Evolutionary conservation across 2,797 vertebrate genomes (phyloP), one percentile per base, ranked within the genome.

Genomic region (Sebastes kiyomatsui): DNA sequence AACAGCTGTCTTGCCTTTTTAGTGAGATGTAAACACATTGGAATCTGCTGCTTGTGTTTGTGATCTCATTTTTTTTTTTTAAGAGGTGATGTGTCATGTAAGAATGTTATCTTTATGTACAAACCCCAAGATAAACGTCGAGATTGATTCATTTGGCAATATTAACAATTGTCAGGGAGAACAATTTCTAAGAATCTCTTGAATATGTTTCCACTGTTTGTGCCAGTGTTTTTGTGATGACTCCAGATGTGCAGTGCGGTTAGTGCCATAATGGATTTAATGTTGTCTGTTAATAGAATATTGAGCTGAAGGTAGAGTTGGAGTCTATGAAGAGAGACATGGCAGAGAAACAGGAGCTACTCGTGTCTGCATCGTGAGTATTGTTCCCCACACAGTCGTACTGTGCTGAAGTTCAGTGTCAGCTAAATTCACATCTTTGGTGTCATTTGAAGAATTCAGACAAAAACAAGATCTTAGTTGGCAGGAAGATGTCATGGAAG

Each of bases 301-400:
- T 99, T 75, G 99, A 99, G 93, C 95, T 99, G 72, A 99, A 99
- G 89, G 98, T 99, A 79, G 98, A 99, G 92, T 88, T 98, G 79
- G 98, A 99, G 93, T 99, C 97, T 49, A 96, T 99, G 96, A 99
- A 99, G 91, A 94, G 94, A 83, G 98, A 99, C 12, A 94, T 99
- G 78, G 96, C 96, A 38, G 97, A 99, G 93, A 97, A 97, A 89
- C 98, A 99, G 64, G 96, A 96, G 78, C 94, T 99, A 0, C 98
- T 99, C 18, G 92, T 99, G 72, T 98, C 97, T 74, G 99, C 99
- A 77, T 99, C 97, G 98, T 99, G 94, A 96, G 98, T 97, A 84
- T 71, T 8, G 2, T 67, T 23, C 14, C 32, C n/a, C 38, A 3
- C 7, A 35, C 27, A 46, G 14, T 65, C 13, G 12, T 5, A 7